Percentiles rank a stretch among this genome's conserved stretches.
These are phyloP conservation scores for Melanotaenia maccullochi DNA, from an alignment of 2,797 vertebrate genomes.

Conservation along the genomic window DNA sequence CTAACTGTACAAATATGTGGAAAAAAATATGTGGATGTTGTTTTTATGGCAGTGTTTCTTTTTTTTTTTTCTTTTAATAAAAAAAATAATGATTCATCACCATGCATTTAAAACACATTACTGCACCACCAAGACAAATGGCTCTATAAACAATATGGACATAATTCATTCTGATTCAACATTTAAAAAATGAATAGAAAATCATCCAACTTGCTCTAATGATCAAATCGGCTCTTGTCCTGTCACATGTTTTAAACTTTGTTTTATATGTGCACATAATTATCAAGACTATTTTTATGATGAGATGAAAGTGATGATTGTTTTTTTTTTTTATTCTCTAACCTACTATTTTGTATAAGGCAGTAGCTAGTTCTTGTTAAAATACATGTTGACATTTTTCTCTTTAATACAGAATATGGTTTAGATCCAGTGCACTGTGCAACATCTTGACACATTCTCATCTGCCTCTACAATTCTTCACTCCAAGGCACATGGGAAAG, in stretches of 20 bases:
- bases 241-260: conserved; percentile 37
- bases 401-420: conserved; percentile 50
- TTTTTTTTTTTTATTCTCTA: conserved; percentile 39
- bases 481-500: conserved; percentile 82
- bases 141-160: conserved; percentile 89
- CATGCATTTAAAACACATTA: conserved; percentile 88
- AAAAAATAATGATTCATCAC: conserved; percentile 57
- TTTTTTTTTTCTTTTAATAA: conserved; percentile 11
- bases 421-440: conserved; percentile 69
- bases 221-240: conserved; percentile 33
- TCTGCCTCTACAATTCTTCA: conserved; percentile 73
- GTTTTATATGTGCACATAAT: conserved; percentile 39
- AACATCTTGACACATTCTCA: conserved; percentile 73
- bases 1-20: conserved; percentile 75
- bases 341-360: conserved; percentile 65
- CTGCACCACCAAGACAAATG: conserved; percentile 83
- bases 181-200: conserved; percentile 74
- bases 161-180: conserved; percentile 77
- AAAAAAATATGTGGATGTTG: conserved; percentile 59
- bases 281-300: conserved; percentile 35
- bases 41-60: conserved; percentile 76
- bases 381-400: conserved; percentile 50
- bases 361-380: conserved; percentile 67
- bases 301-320: conserved; percentile 47
- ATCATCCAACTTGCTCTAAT: conserved; percentile 55